Base-by-base conservation (phyloP, 30 jellyfish, hydroid and myxozoan genomes). In the Turritopsis dohrnii region DNA sequence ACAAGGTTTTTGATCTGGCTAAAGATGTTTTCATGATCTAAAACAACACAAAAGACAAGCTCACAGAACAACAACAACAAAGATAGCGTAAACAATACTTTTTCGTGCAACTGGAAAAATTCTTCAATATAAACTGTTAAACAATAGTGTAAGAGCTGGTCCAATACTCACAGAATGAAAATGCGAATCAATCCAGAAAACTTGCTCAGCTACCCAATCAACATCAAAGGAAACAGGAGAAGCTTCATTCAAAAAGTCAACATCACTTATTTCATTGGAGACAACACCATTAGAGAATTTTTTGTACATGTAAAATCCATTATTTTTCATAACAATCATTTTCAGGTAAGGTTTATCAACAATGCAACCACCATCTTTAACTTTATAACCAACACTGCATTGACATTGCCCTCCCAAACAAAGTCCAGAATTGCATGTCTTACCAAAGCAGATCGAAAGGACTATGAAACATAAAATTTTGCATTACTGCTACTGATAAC, bases 171-270 rank as follows among this genome's bases (percentile, higher is more conserved):
- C 77, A 69, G 77, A 23, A 69, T 69, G 77, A 69, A 8, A 17
- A 19, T 69, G 28, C 8, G 31, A 23, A 69, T 69, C 77, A 69
- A n/a, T n/a, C 77, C 77, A 69, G 19, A n/a, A 69, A 8, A 69
- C 19, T 27, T 27, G 16, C 17, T 0, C 0, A 69, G 16, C 30
- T 0, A 1, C 19, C 77, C 77, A 69, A 69, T 69, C 77, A 23
- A 69, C 77, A 27, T 69, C 77, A 19, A 69, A 69, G 9, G 77
- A n/a, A n/a, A n/a, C 30, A 69, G 77, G 77, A 69, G 28, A n/a
- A 7, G 30, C 9, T 27, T 69, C 30, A 9, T 27, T 27, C 28
- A 69, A 27, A 69, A 69, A 69, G 30, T 21, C 22, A 19, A 9
- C 8, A 69, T 19, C 30, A n/a, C 28, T 0, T 27, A 69, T 7